phyloP scores from a whole-genome alignment of 2,888 invertebrate genomes.

The Microplitis manilae region DNA sequence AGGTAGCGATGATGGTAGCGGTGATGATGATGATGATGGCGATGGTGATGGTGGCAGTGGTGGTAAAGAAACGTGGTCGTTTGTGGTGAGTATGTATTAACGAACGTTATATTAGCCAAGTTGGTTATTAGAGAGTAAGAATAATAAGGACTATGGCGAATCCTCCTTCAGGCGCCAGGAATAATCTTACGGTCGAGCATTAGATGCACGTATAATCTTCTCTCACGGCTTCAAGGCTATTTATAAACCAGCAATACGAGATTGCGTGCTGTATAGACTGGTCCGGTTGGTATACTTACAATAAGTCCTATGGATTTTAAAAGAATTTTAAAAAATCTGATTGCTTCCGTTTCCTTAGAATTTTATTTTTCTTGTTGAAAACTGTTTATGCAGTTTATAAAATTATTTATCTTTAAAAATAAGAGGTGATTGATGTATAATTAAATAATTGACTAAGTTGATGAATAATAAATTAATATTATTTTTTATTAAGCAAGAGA shows the following conservation, averaged over 20 bases:
- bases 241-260: constrained; percentile 28
- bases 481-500: not conserved
- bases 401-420: no score
- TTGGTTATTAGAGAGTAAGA: constrained; percentile 12
- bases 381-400: not conserved
- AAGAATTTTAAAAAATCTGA: constrained; percentile 13
- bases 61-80: not conserved
- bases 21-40: constrained; percentile 7
- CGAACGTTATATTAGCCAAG: constrained; percentile 6
- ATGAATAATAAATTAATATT: not conserved
- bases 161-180: constrained; percentile 38
- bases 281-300: constrained; percentile 31
- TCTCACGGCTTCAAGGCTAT: constrained; percentile 31
- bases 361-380: not conserved
- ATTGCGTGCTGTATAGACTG: constrained; percentile 29
- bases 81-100: not conserved
- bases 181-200: constrained; percentile 34
- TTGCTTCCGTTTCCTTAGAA: constrained; percentile 26
- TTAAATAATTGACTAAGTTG: not conserved
- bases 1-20: not conserved
- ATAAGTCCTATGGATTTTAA: constrained; percentile 15
- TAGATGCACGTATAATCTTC: constrained; percentile 36
- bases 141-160: not conserved
- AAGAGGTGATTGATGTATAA: not conserved
- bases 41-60: constrained; percentile 1